Evolutionary conservation across 2,113 vertebrate genomes (phyloP).

Genomic region (Nibea albiflora): DNA sequence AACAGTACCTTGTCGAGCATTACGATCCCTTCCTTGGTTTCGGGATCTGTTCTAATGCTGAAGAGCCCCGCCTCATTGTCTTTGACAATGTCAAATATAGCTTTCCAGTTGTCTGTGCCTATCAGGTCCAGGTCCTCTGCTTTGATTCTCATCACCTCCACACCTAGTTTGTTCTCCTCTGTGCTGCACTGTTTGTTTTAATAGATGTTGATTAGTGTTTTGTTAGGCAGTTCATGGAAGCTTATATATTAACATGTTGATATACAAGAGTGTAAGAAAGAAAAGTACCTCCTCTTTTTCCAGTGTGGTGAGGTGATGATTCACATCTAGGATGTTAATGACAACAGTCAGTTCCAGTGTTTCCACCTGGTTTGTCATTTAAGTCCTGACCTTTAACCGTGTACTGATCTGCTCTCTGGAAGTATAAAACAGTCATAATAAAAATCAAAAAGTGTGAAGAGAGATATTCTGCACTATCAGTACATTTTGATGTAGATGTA

Average conservation of each 20-base stretch:
- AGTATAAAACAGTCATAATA: conserved; percentile 79
- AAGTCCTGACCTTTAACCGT: conserved; percentile 87
- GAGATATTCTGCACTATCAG: too few species aligned
- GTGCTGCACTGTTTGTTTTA: conserved; percentile 69
- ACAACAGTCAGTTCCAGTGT: conserved; percentile 81
- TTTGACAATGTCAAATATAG: conserved; percentile 87
- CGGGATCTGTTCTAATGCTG: conserved; percentile 87
- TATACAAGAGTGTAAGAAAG: not conserved
- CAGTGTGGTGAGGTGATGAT: conserved; percentile 90
- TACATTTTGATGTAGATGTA: conserved; percentile 81
- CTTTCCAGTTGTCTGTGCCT: conserved; percentile 88
- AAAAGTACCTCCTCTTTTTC: conserved; percentile 86
- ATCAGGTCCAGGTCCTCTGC: conserved; percentile 87
- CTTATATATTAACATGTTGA: too few species aligned
- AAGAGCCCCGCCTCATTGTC: conserved; percentile 94
- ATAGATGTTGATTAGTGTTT: not conserved
- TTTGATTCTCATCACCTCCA: conserved; percentile 90
- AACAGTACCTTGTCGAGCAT: conserved; percentile 85
- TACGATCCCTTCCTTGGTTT: conserved; percentile 91
- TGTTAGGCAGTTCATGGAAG: not conserved
- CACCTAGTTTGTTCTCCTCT: conserved; percentile 86
- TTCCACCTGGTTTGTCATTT: conserved; percentile 83
- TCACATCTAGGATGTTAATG: conserved; percentile 89
- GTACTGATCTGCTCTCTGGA: conserved; percentile 84
- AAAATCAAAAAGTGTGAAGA: conserved; percentile 64